These are phyloP conservation scores for Phengaris arion DNA, from an alignment of 2,888 invertebrate genomes.

Conservation along the genomic window DNA sequence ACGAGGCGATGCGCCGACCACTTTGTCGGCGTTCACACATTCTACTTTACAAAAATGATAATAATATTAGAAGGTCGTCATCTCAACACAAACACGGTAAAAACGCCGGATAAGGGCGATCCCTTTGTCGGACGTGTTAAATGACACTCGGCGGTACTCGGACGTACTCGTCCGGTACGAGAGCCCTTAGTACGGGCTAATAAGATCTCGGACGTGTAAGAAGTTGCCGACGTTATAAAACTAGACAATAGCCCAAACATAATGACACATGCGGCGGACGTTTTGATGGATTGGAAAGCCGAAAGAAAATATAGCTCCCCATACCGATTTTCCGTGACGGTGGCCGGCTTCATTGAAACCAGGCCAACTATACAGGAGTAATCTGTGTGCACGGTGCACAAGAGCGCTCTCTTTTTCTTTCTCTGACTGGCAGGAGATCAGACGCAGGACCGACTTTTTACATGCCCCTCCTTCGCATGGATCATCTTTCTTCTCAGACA, in stretches of 20 bases:
- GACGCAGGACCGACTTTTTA: no score
- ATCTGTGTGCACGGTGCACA: no score
- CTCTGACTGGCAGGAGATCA: no score
- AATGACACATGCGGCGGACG: not conserved
- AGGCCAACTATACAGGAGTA: no score
- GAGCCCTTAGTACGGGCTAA: conserved; percentile 6
- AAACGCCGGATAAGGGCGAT: conserved; percentile 41
- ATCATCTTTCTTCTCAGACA: no score
- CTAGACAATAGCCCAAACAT: conserved; percentile 20
- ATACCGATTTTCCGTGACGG: no score
- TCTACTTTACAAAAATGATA: not conserved
- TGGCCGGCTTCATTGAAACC: no score
- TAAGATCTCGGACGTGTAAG: conserved; percentile 4
- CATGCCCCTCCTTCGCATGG: no score
- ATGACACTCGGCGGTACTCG: conserved; percentile 35
- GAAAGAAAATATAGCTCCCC: not conserved
- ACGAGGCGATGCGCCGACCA: no score
- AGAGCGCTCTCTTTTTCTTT: no score
- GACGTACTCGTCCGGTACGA: not conserved
- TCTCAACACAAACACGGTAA: conserved; percentile 17
- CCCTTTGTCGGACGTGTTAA: conserved; percentile 44
- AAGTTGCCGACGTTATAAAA: conserved; percentile 4
- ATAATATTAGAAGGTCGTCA: not conserved
- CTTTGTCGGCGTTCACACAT: no score
- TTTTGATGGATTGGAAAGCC: not conserved